Percentiles rank a stretch among this genome's conserved stretches.
Conservation (phyloP, 2,888 invertebrate genomes). For the Ceratothoa steindachneri region DNA sequence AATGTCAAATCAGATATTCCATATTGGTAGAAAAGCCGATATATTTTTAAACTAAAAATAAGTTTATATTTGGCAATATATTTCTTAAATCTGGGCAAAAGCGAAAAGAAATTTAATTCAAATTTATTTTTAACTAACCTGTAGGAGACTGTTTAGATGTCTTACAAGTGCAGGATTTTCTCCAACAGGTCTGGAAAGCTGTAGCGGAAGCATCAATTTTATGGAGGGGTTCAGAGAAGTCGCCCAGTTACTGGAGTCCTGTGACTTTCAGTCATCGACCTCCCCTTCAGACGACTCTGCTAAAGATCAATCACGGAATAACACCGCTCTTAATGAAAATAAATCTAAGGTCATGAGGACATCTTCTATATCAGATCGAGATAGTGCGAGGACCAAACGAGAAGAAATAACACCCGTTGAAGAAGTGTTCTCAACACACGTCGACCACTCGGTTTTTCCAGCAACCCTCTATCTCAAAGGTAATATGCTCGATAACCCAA, state of each 20-base stretch:
- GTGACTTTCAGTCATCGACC: conserved; percentile 8
- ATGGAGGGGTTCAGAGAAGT: conserved; percentile 24
- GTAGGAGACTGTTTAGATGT: too few species aligned
- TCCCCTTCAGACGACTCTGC: not conserved
- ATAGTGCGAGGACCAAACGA: not conserved
- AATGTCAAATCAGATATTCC: too few species aligned
- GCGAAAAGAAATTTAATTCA: too few species aligned
- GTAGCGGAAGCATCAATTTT: conserved; percentile 23
- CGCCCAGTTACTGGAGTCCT: conserved; percentile 18
- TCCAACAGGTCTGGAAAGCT: conserved; percentile 25
- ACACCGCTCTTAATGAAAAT: not conserved
- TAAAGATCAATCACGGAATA: not conserved
- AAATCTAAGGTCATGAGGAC: not conserved
- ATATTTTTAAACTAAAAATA: too few species aligned
- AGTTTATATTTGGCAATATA: too few species aligned
- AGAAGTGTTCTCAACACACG: not conserved
- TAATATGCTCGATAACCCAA: too few species aligned
- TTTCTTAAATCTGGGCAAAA: too few species aligned
- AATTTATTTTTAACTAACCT: too few species aligned
- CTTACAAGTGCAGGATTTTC: too few species aligned
- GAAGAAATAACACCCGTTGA: not conserved
- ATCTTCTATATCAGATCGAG: not conserved
- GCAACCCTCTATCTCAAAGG: too few species aligned
- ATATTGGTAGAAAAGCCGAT: too few species aligned
- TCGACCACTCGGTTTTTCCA: too few species aligned